Evolutionary conservation across 2,797 vertebrate genomes (phyloP), one percentile per base, ranked within the genome.

Genomic region (Alectoris magna): DNA sequence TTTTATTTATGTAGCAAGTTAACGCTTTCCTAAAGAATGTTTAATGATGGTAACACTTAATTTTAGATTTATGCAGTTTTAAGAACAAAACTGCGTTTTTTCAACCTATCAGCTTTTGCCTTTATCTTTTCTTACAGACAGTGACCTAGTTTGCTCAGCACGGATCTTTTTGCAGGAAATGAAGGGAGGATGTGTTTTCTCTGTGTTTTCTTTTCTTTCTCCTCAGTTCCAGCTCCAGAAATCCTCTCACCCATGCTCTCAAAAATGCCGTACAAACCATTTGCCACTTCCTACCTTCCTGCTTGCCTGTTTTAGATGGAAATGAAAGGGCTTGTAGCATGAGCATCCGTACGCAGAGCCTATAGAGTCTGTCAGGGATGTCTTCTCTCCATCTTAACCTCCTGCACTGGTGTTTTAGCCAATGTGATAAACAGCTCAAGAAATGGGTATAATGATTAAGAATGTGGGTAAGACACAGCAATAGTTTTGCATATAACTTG

Each of bases 1-100:
- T 96, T 95, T 97, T 89, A 94, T 77, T 96, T 82, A 88, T 94
- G 92, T 56, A 87, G 93, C 22, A n/a, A 97, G 91, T 94, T 93
- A 95, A 96, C 3, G 24, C 74, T 96, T 94, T 91, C 88, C 88
- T 89, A 87, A 93, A 94, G 56, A 49, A 90, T 53, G 73, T 89
- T 88, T 63, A 92, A 43, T 77, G 84, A 87, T 26, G 60, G 88
- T 68, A 95, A 73, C 64, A 48, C 79, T 86, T 87, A 55, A 89
- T 84, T 90, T 89, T 88, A 38, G n/a, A 56, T 83, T 87, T 91
- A 72, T 27, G 44, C 11, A 69, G 88, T 72, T 94, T 66, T 75
- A 90, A 94, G 93, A 88, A 56, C 86, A 94, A 96, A 95, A 62
- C 82, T 63, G 23, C 39, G 73, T 84, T 84, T 86, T 88, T 84